Evolutionary conservation across 2,797 vertebrate species (phyloP), one percentile per base, ranked within the genome.

Genomic region (Odontamblyopus rebecca): DNA sequence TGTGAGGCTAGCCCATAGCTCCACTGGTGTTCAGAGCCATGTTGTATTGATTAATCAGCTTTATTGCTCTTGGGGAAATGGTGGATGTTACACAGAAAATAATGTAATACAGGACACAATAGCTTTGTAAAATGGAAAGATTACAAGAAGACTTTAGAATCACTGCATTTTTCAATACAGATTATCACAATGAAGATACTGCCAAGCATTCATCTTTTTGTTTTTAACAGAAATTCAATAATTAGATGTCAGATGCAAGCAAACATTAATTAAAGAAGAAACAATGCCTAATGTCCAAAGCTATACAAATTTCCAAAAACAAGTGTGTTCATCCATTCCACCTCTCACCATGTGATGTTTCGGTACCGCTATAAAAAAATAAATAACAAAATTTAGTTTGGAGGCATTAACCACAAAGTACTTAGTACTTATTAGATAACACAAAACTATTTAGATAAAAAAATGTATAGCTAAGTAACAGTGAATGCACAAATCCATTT

Each of bases 41-140:
- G 70, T 64, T 74, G 73, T 75, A 86, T 85, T 84, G 85, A 87
- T 85, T 88, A 80, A 85, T 72, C 85, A 71, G 56, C 8, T 18
- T 69, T 72, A 77, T 81, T 67, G 29, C 68, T 82, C 76, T 74
- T 0, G 1, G 60, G 76, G 67, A 76, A 79, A 78, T 83, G 76
- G 79, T 73, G 79, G 50, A 81, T 80, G 73, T 68, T 68, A 64
- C 50, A 56, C 61, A 63, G 23, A 69, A 77, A 72, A 62, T 62
- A 56, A 57, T 50, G 64, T 70, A 75, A 67, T 69, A 76, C 26
- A 78, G 1, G 19, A 69, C 66, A 61, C 76, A 81, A 77, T 38
- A 70, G 60, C 54, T 44, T 56, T 67, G 67, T 76, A 64, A 77
- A 64, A 83, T 63, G 56, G 26, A 62, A 66, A 66, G 15, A 81